phyloP scores from a whole-genome alignment of 2,113 vertebrate species.

The Zonotrichia leucophrys region DNA sequence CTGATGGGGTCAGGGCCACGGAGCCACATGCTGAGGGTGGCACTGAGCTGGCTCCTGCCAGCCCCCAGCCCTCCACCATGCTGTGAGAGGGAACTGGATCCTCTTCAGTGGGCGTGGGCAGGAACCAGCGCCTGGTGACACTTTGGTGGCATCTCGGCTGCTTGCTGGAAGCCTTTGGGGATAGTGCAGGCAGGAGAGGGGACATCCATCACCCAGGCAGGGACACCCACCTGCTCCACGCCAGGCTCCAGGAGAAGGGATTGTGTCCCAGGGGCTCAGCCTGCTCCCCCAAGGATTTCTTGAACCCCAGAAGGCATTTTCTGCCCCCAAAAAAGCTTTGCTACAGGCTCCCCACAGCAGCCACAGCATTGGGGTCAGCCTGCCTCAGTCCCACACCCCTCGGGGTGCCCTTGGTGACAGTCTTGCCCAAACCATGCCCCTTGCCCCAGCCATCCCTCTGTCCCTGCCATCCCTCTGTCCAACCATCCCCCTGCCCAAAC shows the following conservation, averaged over 20 bases:
- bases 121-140: neutral
- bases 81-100: neutral
- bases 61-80: fast-evolving
- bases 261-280: neutral
- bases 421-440: too few species aligned
- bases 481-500: too few species aligned
- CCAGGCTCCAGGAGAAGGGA: neutral
- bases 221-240: neutral
- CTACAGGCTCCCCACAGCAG: neutral
- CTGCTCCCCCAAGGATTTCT: neutral
- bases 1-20: neutral
- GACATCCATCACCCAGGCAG: neutral
- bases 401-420: fast-evolving
- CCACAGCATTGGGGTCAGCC: fast-evolving
- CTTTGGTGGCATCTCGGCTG: neutral
- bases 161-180: neutral
- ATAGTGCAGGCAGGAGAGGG: fast-evolving
- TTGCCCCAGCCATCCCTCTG: too few species aligned
- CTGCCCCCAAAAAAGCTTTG: neutral
- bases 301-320: neutral
- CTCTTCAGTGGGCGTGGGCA: neutral
- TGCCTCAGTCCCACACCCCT: fast-evolving
- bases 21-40: neutral
- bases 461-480: too few species aligned
- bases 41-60: neutral